phyloP scores from a whole-genome alignment of 2,888 invertebrate species.

The Apotomis turbidana region DNA sequence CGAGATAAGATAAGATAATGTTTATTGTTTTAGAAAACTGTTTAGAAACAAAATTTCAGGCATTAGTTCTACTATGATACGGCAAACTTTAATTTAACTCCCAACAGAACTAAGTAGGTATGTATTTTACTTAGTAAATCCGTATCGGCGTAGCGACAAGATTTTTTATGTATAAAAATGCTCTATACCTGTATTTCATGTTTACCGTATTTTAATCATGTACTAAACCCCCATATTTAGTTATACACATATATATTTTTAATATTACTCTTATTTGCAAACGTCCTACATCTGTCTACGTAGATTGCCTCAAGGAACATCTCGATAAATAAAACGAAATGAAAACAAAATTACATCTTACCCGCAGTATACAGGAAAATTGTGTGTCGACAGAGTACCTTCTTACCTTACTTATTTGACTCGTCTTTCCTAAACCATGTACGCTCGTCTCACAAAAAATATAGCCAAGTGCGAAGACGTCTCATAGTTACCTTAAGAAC shows the following conservation, averaged over 20 bases:
- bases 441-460: conserved; percentile 61
- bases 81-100: background rate
- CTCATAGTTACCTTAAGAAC: conserved; percentile 38
- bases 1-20: conserved; percentile 17
- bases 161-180: too few species aligned
- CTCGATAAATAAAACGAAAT: conserved; percentile 36
- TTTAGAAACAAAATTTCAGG: background rate
- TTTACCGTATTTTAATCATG: too few species aligned
- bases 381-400: conserved; percentile 70
- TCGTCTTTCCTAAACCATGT: conserved; percentile 58
- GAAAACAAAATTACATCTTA: conserved; percentile 38
- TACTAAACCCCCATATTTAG: too few species aligned
- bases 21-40: conserved; percentile 17
- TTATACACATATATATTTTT: background rate
- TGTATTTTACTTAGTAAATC: background rate
- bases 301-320: conserved; percentile 22
- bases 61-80: background rate
- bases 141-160: too few species aligned
- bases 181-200: too few species aligned
- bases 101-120: background rate
- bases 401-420: conserved; percentile 75
- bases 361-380: conserved; percentile 48
- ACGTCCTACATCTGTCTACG: background rate
- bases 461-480: conserved; percentile 48
- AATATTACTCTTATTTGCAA: conserved; percentile 10